phyloP scores from a whole-genome alignment of 1,140 invertebrate genomes.

The Daktulosphaira vitifoliae region DNA sequence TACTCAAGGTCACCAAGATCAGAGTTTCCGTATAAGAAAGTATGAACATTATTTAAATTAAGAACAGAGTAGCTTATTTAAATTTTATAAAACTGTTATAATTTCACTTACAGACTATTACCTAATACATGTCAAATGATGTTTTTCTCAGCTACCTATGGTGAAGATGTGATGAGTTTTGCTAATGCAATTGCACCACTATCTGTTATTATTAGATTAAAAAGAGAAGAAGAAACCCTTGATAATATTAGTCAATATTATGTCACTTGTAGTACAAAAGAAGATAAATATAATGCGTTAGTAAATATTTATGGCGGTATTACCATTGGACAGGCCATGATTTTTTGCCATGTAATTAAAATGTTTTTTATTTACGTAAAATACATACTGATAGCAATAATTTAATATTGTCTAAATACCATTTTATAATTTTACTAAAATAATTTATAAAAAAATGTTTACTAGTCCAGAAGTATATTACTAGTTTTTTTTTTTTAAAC shows the following conservation, averaged over 20 bases:
- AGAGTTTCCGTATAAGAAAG: constrained; percentile 90
- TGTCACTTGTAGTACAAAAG: constrained; percentile 72
- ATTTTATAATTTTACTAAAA: too few species aligned
- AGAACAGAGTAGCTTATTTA: too few species aligned
- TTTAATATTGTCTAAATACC: too few species aligned
- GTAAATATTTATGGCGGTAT: constrained; percentile 93
- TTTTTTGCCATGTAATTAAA: constrained; percentile 92
- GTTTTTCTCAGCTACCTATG: constrained; percentile 98
- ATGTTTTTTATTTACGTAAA: too few species aligned
- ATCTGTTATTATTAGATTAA: constrained; percentile 77
- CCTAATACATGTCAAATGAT: constrained; percentile 78
- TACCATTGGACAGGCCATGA: constrained; percentile 94
- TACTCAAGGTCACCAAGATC: constrained; percentile 93
- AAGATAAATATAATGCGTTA: constrained; percentile 79
- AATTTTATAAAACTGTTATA: background rate
- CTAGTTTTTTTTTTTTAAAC: too few species aligned
- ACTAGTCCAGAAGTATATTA: too few species aligned
- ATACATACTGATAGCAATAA: too few species aligned
- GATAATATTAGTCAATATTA: constrained; percentile 98
- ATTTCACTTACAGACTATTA: background rate
- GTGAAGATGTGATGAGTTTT: constrained; percentile 89
- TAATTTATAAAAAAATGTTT: too few species aligned
- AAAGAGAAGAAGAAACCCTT: constrained; percentile 88
- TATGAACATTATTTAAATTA: constrained; percentile 41
- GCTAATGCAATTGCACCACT: constrained; percentile 88